Conservation (phyloP, 1,140 invertebrate genomes). For the Plectrocnemia conspersa region DNA sequence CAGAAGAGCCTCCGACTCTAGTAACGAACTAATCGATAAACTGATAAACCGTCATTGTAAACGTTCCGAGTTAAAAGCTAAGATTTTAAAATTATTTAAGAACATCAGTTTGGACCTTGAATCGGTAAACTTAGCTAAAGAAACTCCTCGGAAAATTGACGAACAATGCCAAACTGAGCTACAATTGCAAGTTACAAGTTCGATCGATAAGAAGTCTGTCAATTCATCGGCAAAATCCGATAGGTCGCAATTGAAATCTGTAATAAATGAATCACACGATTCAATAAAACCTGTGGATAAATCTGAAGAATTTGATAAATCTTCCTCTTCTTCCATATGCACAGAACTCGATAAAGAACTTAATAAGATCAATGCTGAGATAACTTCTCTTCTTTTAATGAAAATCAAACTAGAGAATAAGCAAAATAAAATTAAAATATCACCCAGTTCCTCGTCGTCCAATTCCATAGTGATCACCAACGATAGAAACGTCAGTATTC, state of each 20-base stretch:
- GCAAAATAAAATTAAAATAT: neutral
- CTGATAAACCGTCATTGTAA: too few species aligned
- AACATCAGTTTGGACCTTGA: too few species aligned
- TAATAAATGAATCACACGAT: neutral
- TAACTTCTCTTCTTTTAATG: slow-evolving; percentile 20
- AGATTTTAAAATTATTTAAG: too few species aligned
- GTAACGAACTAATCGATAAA: slow-evolving; percentile 38
- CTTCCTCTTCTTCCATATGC: slow-evolving; percentile 4
- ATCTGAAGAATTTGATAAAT: neutral
- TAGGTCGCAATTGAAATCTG: neutral
- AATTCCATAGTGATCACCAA: neutral
- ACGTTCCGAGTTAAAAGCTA: too few species aligned
- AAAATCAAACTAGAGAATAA: slow-evolving; percentile 29
- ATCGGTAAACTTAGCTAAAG: too few species aligned
- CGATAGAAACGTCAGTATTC: slow-evolving; percentile 16
- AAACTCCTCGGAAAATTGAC: too few species aligned
- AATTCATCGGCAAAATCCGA: neutral
- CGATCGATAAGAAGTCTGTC: too few species aligned
- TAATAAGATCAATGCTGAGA: slow-evolving; percentile 25
- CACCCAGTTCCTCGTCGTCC: neutral
- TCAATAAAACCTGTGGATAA: neutral
- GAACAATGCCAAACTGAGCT: too few species aligned
- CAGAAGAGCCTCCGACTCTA: slow-evolving; percentile 45
- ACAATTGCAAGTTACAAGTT: too few species aligned
- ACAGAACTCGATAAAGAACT: slow-evolving; percentile 15